Base-by-base conservation (phyloP, 1,140 invertebrate species). In the Mesaphorura yosii region DNA sequence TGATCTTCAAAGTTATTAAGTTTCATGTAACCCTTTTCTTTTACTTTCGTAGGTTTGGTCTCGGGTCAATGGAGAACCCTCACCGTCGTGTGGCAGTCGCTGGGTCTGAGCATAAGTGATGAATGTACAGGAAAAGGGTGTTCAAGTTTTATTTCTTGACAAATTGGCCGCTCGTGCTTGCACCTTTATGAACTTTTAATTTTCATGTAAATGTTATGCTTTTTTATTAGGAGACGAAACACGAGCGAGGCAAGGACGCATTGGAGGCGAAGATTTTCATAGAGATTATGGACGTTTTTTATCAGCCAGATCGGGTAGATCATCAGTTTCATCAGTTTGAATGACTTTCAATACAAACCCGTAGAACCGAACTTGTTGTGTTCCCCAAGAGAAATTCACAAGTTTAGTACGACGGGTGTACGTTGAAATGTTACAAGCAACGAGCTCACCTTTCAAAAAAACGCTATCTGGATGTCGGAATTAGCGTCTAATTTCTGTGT, bases 311-410 rank as follows among this genome's bases (percentile, higher is more conserved):
- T 26, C 44, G 53, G 42, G 48, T 42, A 41, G 34, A 38, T 19
- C 25, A 41, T 45, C 29, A 44, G 26, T 5, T 40, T 10, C 5
- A 25, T 7, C 19, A 50, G 41, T 23, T 51, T 25, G 12, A 37
- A 45, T 57, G 57, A 63, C 60, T 63, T 59, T 63, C 57, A 57
- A 63, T 55, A 53, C 53, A 59, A 46, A 72, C 70, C 70, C 69
- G 70, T 72, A 71, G 70, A 69, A 71, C 70, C 70, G 70, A 72
- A 71, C 70, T 71, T 71, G 70, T 71, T 69, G 69, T 25, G 38
- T n/a, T n/a, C n/a, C n/a, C 15, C 46, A 48, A 44, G 25, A 34
- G 48, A 28, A 51, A 44, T 42, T 62, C 68, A 68, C 70, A 71
- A 72, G 70, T 65, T 70, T 63, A 68, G 66, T 69, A 66, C 67